These are phyloP conservation scores for Sialia sialis DNA, from an alignment of 2,113 vertebrate genomes.

Conservation along the genomic window DNA sequence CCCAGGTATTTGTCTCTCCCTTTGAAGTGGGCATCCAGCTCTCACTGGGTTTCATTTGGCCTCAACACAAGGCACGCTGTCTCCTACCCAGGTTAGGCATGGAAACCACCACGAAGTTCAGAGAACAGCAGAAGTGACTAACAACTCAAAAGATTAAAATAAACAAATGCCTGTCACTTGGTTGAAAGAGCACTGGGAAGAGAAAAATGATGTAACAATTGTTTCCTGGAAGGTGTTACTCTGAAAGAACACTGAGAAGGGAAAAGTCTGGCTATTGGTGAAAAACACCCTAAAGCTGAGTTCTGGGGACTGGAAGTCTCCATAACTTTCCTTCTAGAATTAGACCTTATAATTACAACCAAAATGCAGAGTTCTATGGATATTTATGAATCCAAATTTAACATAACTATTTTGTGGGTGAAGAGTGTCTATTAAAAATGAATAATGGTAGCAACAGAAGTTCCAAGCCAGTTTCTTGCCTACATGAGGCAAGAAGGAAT, in stretches of 20 bases:
- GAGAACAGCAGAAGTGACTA: background rate
- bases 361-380: background rate
- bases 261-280: background rate
- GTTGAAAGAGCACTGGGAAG: background rate
- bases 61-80: background rate
- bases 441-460: background rate
- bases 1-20: background rate
- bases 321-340: background rate
- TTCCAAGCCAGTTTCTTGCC: background rate
- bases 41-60: background rate
- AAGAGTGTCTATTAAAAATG: background rate
- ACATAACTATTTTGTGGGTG: background rate
- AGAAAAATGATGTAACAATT: background rate
- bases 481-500: background rate
- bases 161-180: background rate
- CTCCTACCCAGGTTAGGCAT: background rate
- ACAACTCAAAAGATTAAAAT: background rate
- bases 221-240: background rate
- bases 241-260: background rate
- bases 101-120: background rate
- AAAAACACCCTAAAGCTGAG: background rate
- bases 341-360: background rate
- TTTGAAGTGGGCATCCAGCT: background rate
- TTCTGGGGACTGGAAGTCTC: background rate
- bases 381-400: background rate